Evolutionary conservation across 2,888 invertebrate genomes (phyloP), one percentile per base, ranked within the genome.

Genomic region (Tholera decimalis): DNA sequence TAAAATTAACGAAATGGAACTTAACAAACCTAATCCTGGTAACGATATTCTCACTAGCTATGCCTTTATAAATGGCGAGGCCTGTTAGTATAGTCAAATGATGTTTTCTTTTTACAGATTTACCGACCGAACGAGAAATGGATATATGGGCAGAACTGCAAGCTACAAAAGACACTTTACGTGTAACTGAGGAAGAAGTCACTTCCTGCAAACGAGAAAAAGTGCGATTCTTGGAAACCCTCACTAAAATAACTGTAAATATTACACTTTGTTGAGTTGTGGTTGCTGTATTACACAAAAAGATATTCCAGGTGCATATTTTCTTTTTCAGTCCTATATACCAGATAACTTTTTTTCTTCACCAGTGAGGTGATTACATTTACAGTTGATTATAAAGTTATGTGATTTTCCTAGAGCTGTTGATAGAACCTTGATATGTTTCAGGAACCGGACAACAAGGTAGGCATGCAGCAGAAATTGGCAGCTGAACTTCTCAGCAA

Each of bases 401-500:
- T 37, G 43, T 37, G 35, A 49, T 59, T 61, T 44, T 55, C 4
- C 46, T 51, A 33, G 49, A 37, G 8, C 15, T 56, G 22, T 53
- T 37, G 30, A 37, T 33, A 30, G 44, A 56, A 44, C 20, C 9
- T 51, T 62, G 11, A 30, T 61, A 15, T n/a, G 7, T 92, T 91
- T 69, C 85, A 93, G 91, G 94, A 95, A 73, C 84, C 93, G 1
- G 94, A 95, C 22, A 92, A 92, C 77, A 93, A 94, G 83, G 87
- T 92, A 77, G 92, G 92, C 39, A 90, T 94, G 82, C 93, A 96
- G 85, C 95, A 95, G 77, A 95, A 95, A 83, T 73, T 96, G 75
- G 93, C 94, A 5, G 92, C 92, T 8, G 96, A 96, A 70, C 88
- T 96, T 33, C 73, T 94, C 8, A 92, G 87, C 71, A 96, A 95